Percentiles rank a stretch among this genome's conserved stretches.
Evolutionary conservation across 2,888 invertebrate genomes (phyloP).

Genomic region (Carcina quercana): DNA sequence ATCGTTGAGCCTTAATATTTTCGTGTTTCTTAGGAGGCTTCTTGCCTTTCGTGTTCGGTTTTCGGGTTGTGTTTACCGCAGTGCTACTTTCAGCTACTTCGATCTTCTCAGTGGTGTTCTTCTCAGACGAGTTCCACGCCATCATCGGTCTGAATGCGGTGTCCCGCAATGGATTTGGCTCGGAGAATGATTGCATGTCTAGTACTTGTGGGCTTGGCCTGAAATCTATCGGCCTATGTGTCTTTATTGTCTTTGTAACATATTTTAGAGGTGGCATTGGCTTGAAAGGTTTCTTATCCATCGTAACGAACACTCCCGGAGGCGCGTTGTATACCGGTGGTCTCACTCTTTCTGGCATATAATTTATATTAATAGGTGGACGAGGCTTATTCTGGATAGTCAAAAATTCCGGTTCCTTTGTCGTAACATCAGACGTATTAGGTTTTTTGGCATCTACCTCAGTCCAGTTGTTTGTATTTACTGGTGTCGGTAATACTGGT

Average conservation of each 20-base stretch:
- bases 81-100: conserved; percentile 22
- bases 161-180: conserved; percentile 42
- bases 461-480: conserved; percentile 26
- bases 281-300: conserved; percentile 67
- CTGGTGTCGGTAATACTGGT: conserved; percentile 38
- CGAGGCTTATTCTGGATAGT: conserved; percentile 33
- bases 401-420: conserved; percentile 33
- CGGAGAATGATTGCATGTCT: conserved; percentile 39
- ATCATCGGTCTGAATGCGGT: conserved; percentile 60
- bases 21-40: conserved; percentile 47
- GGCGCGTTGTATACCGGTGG: conserved; percentile 64
- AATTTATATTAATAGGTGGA: conserved; percentile 39
- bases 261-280: conserved; percentile 63
- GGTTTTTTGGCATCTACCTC: conserved; percentile 28
- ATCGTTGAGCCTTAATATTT: conserved; percentile 32
- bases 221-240: conserved; percentile 40
- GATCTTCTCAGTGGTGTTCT: conserved; percentile 19
- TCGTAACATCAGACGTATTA: conserved; percentile 33
- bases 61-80: conserved; percentile 29
- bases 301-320: conserved; percentile 60
- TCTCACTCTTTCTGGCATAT: conserved; percentile 49
- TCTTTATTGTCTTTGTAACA: conserved; percentile 31
- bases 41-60: conserved; percentile 26
- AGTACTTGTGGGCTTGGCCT: conserved; percentile 61
- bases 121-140: conserved; percentile 32